Evolutionary conservation across 1,140 invertebrate genomes (phyloP), one percentile per base, ranked within the genome.

Genomic region (Halyomorpha halys): DNA sequence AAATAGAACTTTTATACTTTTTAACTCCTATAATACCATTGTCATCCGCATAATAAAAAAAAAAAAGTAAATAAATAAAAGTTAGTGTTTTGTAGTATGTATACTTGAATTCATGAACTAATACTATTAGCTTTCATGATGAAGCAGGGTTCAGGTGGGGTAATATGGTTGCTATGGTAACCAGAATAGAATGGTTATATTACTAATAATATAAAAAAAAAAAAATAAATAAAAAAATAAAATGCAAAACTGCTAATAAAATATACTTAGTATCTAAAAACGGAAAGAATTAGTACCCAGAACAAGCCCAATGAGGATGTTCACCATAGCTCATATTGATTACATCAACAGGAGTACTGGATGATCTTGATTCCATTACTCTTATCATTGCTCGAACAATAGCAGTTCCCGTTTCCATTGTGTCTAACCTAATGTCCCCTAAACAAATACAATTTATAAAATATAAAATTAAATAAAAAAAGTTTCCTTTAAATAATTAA

Each of bases 261-360:
- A 19, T 53, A 53, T 53, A n/a, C 23, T 8, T 21, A 53, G 18
- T 49, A 53, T 15, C 6, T 25, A 21, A 53, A 21, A 53, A 53
- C n/a, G n/a, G n/a, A 15, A 53, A 53, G 8, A 1, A 63, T 62
- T 73, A 78, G 78, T 77, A 92, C 89, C 95, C 92, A n/a, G 85
- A 77, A 75, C 92, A 87, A 3, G 86, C 83, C 87, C 91, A 95
- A 76, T 94, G 86, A 16, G 89, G 81, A 70, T 90, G 88, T 78
- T 99, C 97, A 21, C 96, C 96, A 73, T 97, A 99, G 72, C 94
- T 97, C 89, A 97, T 97, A 76, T 99, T 99, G 62, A 98, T 91
- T 0, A 98, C 84, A 74, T 98, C 87, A 67, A 92, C 78, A 67
- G 81, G 69, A 21, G 72, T 71, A 13, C 68, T 63, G 34, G 78